phyloP scores from a whole-genome alignment of 2,797 vertebrate species.

The Xenentodon cancila region DNA sequence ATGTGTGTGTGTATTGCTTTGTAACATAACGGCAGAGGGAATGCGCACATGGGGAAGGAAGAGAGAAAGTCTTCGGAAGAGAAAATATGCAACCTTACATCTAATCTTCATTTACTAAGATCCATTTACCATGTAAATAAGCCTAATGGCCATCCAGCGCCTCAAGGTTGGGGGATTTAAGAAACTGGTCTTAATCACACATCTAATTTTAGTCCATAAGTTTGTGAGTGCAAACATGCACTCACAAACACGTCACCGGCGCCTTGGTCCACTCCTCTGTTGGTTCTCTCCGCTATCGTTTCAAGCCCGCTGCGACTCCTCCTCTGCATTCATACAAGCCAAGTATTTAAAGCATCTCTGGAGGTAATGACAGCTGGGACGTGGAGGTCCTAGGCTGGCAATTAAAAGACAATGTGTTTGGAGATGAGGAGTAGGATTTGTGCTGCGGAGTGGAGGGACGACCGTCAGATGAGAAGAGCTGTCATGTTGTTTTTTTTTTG shows the following conservation, averaged over 20 bases:
- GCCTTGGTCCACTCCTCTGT: conserved; percentile 19
- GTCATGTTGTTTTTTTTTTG: conserved; percentile 69
- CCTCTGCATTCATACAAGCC: conserved; percentile 48
- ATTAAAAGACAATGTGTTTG: conserved; percentile 69
- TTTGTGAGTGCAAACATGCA: conserved; percentile 1
- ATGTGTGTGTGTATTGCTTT: conserved; percentile 25
- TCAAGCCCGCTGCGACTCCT: conserved; percentile 17
- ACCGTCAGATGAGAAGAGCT: conserved; percentile 58
- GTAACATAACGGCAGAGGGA: conserved; percentile 27
- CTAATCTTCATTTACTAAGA: conserved; percentile 44
- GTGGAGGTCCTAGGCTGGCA: conserved; percentile 36
- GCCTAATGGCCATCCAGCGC: neutral
- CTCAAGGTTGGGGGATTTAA: conserved; percentile 8
- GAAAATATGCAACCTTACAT: conserved; percentile 43
- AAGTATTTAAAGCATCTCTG: conserved; percentile 65
- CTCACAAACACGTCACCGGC: conserved; percentile 3
- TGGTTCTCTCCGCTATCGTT: conserved; percentile 1
- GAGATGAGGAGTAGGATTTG: conserved; percentile 48
- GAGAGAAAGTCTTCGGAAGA: conserved; percentile 23
- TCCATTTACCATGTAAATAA: conserved; percentile 12
- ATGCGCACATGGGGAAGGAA: conserved; percentile 9
- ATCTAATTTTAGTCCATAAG: conserved; percentile 2
- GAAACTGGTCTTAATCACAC: conserved; percentile 28
- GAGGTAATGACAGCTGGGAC: conserved; percentile 53
- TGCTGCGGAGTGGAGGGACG: conserved; percentile 34